Percentiles rank a stretch among this genome's conserved stretches.
phyloP scores from a whole-genome alignment of 53 echinoderm and acorn worm genomes.

The Crossaster papposus region DNA sequence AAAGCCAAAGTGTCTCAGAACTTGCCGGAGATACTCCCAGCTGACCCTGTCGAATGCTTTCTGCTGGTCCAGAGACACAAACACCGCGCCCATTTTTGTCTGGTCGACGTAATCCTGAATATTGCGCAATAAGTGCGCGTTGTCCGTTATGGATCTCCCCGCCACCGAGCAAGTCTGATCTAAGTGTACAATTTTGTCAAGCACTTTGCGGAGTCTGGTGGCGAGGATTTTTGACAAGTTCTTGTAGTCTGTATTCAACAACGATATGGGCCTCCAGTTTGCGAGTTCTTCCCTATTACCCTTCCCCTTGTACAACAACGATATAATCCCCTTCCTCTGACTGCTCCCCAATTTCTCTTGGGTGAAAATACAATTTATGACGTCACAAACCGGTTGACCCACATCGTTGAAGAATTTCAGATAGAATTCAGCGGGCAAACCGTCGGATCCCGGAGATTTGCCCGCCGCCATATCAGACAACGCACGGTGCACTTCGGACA shows the following conservation, averaged over 20 bases:
- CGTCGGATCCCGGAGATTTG: slow-evolving; percentile 64
- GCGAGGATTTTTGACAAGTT: slow-evolving; percentile 55
- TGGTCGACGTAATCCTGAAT: slow-evolving; percentile 26
- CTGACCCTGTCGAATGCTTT: neutral
- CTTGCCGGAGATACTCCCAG: neutral
- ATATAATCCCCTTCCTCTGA: slow-evolving; percentile 36
- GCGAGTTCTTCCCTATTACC: neutral
- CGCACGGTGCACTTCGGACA: slow-evolving; percentile 17
- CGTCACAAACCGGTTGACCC: neutral
- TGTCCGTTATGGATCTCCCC: slow-evolving; percentile 29
- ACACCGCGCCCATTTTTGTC: neutral
- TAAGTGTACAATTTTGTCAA: slow-evolving; percentile 6
- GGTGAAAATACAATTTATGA: no score
- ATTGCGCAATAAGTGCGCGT: slow-evolving; percentile 29
- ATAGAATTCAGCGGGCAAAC: slow-evolving; percentile 63
- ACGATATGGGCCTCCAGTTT: slow-evolving; percentile 66
- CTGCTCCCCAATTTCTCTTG: no score
- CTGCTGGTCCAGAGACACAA: neutral
- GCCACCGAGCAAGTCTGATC: slow-evolving; percentile 58
- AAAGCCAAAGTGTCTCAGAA: no score
- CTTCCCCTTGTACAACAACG: slow-evolving; percentile 38
- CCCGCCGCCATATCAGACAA: slow-evolving; percentile 40
- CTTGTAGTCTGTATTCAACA: slow-evolving; percentile 63
- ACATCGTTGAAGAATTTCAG: slow-evolving; percentile 47
- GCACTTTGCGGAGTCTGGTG: slow-evolving; percentile 32